Conservation (phyloP, 2,888 invertebrate species). For the Diaphora mendica region DNA sequence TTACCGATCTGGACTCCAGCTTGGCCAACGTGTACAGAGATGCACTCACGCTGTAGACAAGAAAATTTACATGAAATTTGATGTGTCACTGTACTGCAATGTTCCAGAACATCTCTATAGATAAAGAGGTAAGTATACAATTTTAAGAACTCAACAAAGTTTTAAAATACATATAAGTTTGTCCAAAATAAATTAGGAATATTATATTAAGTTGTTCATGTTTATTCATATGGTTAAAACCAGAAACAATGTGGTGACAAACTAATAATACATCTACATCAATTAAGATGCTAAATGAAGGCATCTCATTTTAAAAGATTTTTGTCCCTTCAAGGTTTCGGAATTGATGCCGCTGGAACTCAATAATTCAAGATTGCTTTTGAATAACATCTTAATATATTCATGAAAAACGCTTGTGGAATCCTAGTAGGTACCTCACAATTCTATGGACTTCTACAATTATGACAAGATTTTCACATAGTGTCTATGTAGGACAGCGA, state of each 20-base stretch:
- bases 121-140: too few species aligned
- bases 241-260: background rate
- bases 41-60: conserved; percentile 87
- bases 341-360: too few species aligned
- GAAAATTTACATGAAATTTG: conserved; percentile 21
- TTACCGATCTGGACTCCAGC: conserved; percentile 95
- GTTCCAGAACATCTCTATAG: background rate
- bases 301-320: too few species aligned
- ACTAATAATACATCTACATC: background rate
- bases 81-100: background rate
- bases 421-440: background rate
- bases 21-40: conserved; percentile 88
- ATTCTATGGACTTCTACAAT: background rate
- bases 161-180: too few species aligned
- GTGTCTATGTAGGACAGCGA: background rate
- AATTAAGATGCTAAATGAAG: too few species aligned
- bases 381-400: background rate
- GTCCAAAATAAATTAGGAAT: background rate
- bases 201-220: background rate
- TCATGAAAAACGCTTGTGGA: fast-evolving
- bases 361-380: background rate
- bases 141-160: too few species aligned
- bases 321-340: too few species aligned
- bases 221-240: background rate
- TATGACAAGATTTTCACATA: background rate